A percentile compares a stretch with the other conserved stretches of the same genome.
phyloP scores from a whole-genome alignment of 2,888 invertebrate species.

The Spodoptera littoralis region DNA sequence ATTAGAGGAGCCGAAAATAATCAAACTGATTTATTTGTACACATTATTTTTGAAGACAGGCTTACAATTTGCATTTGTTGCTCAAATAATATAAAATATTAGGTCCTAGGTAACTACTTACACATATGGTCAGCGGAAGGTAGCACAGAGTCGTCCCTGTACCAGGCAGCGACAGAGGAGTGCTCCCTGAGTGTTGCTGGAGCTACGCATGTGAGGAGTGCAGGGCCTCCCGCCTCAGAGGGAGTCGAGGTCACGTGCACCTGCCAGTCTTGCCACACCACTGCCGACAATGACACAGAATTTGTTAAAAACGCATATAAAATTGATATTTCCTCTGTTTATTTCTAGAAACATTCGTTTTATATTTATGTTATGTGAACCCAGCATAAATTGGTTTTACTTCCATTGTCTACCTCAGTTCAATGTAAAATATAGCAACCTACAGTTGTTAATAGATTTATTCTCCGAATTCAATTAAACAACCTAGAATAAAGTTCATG shows the following conservation, averaged over 20 bases:
- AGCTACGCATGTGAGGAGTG: constrained; percentile 91
- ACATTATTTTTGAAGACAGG: too few species aligned
- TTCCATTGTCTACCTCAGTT: too few species aligned
- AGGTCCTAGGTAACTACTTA: constrained; percentile 64
- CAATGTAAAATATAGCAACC: too few species aligned
- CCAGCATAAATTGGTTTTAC: too few species aligned
- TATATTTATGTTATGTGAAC: too few species aligned
- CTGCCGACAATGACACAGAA: constrained; percentile 80
- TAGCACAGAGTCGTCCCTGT: constrained; percentile 92
- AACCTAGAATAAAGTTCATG: not conserved
- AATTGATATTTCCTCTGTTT: too few species aligned
- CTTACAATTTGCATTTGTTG: too few species aligned
- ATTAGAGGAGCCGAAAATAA: too few species aligned
- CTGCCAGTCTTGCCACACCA: constrained; percentile 93
- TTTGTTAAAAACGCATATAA: not conserved
- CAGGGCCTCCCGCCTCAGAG: constrained; percentile 92
- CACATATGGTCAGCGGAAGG: constrained; percentile 86
- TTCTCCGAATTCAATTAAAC: not conserved
- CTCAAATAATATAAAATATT: too few species aligned
- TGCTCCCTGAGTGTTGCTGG: constrained; percentile 91
- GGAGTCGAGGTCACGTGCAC: constrained; percentile 92
- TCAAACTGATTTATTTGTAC: too few species aligned
- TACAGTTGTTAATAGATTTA: too few species aligned
- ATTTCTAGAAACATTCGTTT: too few species aligned
- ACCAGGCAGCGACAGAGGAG: constrained; percentile 93